Conservation (phyloP, 2,113 vertebrate genomes). For the Heterotis niloticus region DNA sequence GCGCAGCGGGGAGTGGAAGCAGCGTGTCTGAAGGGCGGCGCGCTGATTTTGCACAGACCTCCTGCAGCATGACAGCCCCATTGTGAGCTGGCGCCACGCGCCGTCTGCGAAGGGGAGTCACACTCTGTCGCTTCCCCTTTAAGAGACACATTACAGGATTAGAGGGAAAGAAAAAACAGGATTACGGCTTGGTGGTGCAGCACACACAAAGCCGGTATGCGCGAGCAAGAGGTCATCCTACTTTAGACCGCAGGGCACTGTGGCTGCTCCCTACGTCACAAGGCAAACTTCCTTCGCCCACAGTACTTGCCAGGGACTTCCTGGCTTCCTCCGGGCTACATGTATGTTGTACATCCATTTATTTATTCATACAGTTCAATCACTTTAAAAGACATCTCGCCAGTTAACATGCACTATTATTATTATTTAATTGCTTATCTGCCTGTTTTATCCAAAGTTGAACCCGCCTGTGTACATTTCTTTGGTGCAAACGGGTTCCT, state of each 20-base stretch:
- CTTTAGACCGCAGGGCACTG: neutral
- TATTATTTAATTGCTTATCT: too few species aligned
- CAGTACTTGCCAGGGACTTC: too few species aligned
- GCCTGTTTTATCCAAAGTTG: too few species aligned
- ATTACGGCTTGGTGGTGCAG: slow-evolving; percentile 16
- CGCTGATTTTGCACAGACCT: slow-evolving; percentile 1
- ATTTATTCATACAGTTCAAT: too few species aligned
- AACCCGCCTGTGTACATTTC: too few species aligned
- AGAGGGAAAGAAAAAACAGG: slow-evolving; percentile 14
- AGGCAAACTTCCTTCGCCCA: too few species aligned
- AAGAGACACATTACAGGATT: slow-evolving; percentile 26
- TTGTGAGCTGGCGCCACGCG: slow-evolving; percentile 9
- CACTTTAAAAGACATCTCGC: too few species aligned
- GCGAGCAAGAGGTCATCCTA: neutral
- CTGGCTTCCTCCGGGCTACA: too few species aligned
- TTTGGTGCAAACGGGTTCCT: too few species aligned
- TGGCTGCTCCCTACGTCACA: neutral
- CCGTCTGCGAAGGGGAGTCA: neutral
- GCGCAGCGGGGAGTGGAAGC: neutral
- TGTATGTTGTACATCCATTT: too few species aligned
- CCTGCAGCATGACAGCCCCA: slow-evolving; percentile 5
- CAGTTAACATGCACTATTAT: too few species aligned
- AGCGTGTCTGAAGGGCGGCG: neutral
- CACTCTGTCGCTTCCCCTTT: slow-evolving; percentile 7
- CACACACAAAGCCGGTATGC: neutral